Percentiles rank a stretch among this genome's conserved stretches.
phyloP scores from a whole-genome alignment of 2,797 vertebrate genomes.

The Chelmon rostratus region DNA sequence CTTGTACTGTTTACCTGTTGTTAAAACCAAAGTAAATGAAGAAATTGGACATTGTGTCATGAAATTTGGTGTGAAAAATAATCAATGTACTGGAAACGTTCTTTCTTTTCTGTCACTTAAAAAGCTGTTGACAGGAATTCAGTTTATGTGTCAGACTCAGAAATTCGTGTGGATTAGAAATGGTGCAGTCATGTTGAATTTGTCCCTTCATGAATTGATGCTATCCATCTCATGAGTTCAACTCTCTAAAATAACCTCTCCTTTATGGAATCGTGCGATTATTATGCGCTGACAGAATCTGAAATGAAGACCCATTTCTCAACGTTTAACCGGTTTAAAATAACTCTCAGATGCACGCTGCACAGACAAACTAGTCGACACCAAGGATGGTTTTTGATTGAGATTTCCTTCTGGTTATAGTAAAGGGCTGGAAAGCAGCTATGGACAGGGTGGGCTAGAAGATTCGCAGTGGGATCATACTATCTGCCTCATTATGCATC shows the following conservation, averaged over 20 bases:
- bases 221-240: too few species aligned
- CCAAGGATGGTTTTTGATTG: conserved; percentile 47
- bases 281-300: background rate
- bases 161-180: background rate
- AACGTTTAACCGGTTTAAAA: conserved; percentile 37
- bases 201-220: too few species aligned
- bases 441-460: conserved; percentile 61
- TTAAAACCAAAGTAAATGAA: background rate
- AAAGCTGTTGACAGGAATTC: background rate
- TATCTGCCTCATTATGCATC: conserved; percentile 86
- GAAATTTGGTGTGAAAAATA: background rate
- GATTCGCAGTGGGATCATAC: conserved; percentile 79
- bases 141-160: background rate
- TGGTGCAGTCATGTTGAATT: background rate
- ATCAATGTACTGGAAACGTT: background rate
- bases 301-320: conserved; percentile 1
- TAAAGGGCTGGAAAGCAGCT: conserved; percentile 55
- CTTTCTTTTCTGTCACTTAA: background rate
- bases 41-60: background rate
- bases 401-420: conserved; percentile 65
- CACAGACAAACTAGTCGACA: conserved; percentile 54
- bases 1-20: background rate
- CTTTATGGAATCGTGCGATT: conserved; percentile 30
- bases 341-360: conserved; percentile 27
- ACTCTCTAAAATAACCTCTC: conserved; percentile 7